Conservation (phyloP, 2,113 vertebrate species). For the Pelobates fuscus region DNA sequence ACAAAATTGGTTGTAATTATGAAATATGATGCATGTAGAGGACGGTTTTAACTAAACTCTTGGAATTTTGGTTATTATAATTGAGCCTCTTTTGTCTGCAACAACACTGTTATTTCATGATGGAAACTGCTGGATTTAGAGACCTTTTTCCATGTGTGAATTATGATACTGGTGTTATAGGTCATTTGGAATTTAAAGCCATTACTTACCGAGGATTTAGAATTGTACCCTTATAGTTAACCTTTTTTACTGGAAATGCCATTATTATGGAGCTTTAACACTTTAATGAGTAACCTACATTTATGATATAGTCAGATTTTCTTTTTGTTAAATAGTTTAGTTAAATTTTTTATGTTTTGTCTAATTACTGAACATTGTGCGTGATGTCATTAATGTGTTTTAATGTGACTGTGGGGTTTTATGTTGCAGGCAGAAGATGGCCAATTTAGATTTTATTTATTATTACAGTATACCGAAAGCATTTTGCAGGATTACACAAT, state of each 20-base stretch:
- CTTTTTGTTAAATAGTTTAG: too few species aligned
- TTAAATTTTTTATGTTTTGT: too few species aligned
- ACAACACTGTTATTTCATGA: constrained; percentile 15
- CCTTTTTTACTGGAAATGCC: too few species aligned
- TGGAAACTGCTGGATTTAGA: constrained; percentile 17
- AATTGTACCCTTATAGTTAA: too few species aligned
- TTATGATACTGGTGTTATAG: constrained; percentile 1
- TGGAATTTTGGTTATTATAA: constrained; percentile 40
- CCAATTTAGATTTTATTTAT: background rate
- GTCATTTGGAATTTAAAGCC: background rate
- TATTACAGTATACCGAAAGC: background rate
- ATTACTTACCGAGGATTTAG: too few species aligned
- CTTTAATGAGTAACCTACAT: too few species aligned
- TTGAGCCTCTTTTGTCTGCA: constrained; percentile 30
- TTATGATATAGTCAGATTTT: too few species aligned
- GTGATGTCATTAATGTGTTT: background rate
- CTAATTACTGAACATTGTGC: too few species aligned
- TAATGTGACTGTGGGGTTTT: background rate
- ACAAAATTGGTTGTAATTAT: constrained; percentile 31
- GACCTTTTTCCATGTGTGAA: constrained; percentile 17
- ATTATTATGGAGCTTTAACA: too few species aligned
- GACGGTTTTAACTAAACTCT: constrained; percentile 29
- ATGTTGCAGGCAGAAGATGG: background rate
- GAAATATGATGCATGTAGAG: constrained; percentile 29
- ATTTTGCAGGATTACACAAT: constrained; percentile 54